A percentile compares a stretch with the other conserved stretches of the same genome.
These are phyloP conservation scores for Malaclemys terrapin DNA, from an alignment of 2,113 vertebrate genomes.

Conservation along the genomic window DNA sequence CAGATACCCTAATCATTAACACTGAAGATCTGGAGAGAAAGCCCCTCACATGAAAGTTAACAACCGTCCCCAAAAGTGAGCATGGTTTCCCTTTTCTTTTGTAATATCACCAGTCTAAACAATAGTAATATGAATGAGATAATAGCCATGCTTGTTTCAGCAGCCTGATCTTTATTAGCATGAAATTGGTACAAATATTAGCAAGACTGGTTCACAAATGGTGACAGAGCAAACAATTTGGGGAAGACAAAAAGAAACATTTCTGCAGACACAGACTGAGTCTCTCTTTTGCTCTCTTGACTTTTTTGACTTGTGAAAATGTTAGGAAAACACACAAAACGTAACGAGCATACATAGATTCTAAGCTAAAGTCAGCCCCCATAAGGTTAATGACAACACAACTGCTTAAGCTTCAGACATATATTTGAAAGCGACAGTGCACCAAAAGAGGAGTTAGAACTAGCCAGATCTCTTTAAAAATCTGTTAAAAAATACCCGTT, in stretches of 20 bases:
- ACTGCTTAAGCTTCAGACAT: background rate
- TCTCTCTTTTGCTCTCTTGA: background rate
- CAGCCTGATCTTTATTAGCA: slow-evolving; percentile 82
- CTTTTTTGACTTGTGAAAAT: slow-evolving; percentile 26
- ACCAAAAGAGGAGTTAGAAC: background rate
- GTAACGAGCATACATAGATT: background rate
- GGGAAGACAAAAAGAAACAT: background rate
- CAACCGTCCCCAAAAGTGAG: slow-evolving; percentile 63
- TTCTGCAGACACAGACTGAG: background rate
- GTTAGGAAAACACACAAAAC: background rate
- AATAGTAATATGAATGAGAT: slow-evolving; percentile 76
- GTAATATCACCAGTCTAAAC: slow-evolving; percentile 72
- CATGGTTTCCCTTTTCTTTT: slow-evolving; percentile 59
- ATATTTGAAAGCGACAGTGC: background rate
- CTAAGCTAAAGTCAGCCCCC: background rate
- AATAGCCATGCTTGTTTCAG: slow-evolving; percentile 79
- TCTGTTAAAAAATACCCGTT: slow-evolving; percentile 25
- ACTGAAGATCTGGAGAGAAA: slow-evolving; percentile 63
- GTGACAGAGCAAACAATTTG: slow-evolving; percentile 49
- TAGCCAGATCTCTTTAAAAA: background rate
- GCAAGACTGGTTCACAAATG: slow-evolving; percentile 58
- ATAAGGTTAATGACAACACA: background rate
- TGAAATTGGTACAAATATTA: slow-evolving; percentile 83
- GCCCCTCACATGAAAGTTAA: slow-evolving; percentile 75
- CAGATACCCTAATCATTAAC: slow-evolving; percentile 57